Percentiles rank a stretch among this genome's conserved stretches.
Conservation (phyloP, 1,140 invertebrate species). For the Rhynchophorus ferrugineus region DNA sequence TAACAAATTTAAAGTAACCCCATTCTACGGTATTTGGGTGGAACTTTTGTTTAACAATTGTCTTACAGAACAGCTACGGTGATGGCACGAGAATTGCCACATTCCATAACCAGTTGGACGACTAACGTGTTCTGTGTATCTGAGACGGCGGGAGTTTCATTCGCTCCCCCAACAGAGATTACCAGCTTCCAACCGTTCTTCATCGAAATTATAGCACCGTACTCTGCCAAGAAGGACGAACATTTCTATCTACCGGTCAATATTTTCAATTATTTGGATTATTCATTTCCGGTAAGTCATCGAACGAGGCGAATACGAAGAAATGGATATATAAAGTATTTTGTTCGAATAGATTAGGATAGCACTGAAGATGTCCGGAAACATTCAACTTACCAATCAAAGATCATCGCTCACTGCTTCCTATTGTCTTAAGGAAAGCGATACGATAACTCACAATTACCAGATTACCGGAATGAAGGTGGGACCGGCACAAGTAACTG, state of each 20-base stretch:
- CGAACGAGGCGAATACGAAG: no score
- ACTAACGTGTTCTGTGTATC: conserved; percentile 62
- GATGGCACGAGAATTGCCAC: conserved; percentile 48
- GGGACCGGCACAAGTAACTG: conserved; percentile 53
- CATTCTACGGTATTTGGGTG: no score
- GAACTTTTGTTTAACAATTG: no score
- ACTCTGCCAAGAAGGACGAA: conserved; percentile 63
- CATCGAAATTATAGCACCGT: conserved; percentile 60
- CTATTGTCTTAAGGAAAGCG: conserved; percentile 42
- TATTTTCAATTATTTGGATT: conserved; percentile 64
- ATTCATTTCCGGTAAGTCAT: conserved; percentile 54
- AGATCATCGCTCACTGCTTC: conserved; percentile 22
- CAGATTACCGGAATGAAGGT: conserved; percentile 44
- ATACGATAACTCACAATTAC: conserved; percentile 46
- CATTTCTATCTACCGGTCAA: conserved; percentile 58
- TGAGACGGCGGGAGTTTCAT: conserved; percentile 53
- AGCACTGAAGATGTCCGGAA: conserved; percentile 42
- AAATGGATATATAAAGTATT: no score
- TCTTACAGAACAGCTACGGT: conserved; percentile 9
- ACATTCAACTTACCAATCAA: conserved; percentile 38
- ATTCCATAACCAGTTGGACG: conserved; percentile 69
- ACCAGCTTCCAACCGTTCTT: conserved; percentile 68
- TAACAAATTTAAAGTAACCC: no score
- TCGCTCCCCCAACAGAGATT: conserved; percentile 49
- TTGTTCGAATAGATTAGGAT: conserved; percentile 52